Evolutionary conservation across 2,797 vertebrate genomes (phyloP), one percentile per base, ranked within the genome.

Genomic region (Chaenodraco wilsoni): DNA sequence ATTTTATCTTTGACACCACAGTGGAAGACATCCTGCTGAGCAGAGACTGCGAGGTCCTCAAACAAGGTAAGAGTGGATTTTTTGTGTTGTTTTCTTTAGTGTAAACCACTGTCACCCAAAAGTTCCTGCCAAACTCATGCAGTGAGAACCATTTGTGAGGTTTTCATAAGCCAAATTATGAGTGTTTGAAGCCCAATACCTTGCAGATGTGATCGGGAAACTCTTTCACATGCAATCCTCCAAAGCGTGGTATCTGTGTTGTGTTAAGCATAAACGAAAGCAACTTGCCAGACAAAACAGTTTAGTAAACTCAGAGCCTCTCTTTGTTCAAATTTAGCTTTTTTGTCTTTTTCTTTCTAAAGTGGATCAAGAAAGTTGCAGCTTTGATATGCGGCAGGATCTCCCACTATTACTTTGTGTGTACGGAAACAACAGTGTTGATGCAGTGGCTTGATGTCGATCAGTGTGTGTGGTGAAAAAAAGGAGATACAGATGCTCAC

Each of bases 1-100:
- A 85, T 27, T 92, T 99, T 75, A 89, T 97, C 81, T 98, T 99
- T 86, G 96, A 96, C 66, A 95, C 94, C 15, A 89, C 97, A 0
- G 49, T 98, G 73, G 96, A 97, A 55, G 96, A 98, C 15, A 59
- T 99, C 85, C 95, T 99, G 16, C 91, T 78, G 79, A 96, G 91
- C 87, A 97, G 94, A 93, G 97, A 97, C 66, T 99, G 98, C 62
- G 95, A 95, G 72, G 89, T 94, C 45, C 89, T 88, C 13, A 97
- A 96, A 75, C 90, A 91, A 94, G 96, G 98, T 99, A 93, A 89
- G 95, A 72, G 44, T 43, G 31, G 0, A n/a, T 31, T 51, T 21
- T 21, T 57, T 45, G 5, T 50, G 56, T 55, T 8, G n/a, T 66
- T 49, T 23, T 49, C 15, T 52, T 27, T 17, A 31, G 37, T 45